phyloP scores from a whole-genome alignment of 2,888 invertebrate genomes.

The Candidula unifasciata region DNA sequence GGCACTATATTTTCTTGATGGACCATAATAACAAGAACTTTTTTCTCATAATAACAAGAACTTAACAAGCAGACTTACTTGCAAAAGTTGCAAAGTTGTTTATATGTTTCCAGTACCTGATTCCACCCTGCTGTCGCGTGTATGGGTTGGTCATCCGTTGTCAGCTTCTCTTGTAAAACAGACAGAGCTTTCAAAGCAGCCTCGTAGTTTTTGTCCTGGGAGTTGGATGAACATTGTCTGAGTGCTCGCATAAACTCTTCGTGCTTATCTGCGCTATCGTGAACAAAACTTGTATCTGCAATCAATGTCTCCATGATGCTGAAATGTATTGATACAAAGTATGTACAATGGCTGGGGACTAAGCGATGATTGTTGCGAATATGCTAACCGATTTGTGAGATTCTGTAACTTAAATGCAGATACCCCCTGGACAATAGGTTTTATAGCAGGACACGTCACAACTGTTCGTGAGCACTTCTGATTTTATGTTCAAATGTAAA shows the following conservation, averaged over 20 bases:
- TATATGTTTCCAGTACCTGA: neutral
- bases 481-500: no score
- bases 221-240: neutral
- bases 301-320: conserved; percentile 24
- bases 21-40: no score
- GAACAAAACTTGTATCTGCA: neutral
- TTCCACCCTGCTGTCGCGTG: conserved; percentile 13
- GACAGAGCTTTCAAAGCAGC: conserved; percentile 7
- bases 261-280: neutral
- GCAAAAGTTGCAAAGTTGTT: neutral
- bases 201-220: neutral
- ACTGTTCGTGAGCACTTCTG: no score
- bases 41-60: no score
- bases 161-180: conserved; percentile 16
- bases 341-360: no score
- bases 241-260: neutral
- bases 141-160: neutral
- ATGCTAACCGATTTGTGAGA: no score
- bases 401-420: no score
- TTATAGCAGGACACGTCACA: no score
- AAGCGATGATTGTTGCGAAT: no score
- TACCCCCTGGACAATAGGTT: no score
- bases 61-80: neutral
- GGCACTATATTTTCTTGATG: no score
- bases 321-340: neutral